A percentile compares a stretch with the other conserved stretches of the same genome.
Evolutionary conservation across 2,113 vertebrate genomes (phyloP).

Genomic region (Poicephalus meyeri): DNA sequence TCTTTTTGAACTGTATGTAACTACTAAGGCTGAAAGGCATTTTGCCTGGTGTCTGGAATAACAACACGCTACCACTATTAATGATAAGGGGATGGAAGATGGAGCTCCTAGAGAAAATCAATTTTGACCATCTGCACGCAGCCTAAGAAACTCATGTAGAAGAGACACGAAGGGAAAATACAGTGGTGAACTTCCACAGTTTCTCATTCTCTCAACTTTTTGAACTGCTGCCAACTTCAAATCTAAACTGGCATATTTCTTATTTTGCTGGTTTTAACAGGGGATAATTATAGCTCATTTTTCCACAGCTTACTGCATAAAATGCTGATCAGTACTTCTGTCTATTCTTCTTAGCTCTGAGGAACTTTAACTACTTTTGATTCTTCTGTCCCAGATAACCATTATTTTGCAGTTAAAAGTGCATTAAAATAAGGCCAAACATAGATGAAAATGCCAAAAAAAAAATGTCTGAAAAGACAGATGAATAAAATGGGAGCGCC

Average conservation of each 20-base stretch:
- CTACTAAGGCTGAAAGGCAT: background rate
- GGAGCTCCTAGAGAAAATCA: background rate
- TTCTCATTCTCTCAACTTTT: background rate
- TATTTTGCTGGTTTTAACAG: constrained; percentile 41
- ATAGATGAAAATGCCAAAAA: constrained; percentile 42
- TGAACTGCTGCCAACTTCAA: constrained; percentile 25
- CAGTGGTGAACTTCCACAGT: constrained; percentile 19
- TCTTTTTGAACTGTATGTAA: background rate
- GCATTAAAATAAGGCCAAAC: constrained; percentile 38
- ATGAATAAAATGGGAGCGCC: background rate
- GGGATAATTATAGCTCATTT: constrained; percentile 51
- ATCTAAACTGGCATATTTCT: constrained; percentile 23
- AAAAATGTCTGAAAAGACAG: constrained; percentile 45
- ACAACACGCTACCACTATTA: background rate
- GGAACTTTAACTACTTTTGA: constrained; percentile 39
- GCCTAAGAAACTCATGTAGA: background rate
- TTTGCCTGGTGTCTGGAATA: background rate
- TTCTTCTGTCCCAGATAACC: constrained; percentile 1
- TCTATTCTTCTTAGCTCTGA: constrained; percentile 33
- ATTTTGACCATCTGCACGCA: background rate
- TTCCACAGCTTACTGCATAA: constrained; percentile 29
- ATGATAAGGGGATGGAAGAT: background rate
- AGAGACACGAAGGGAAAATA: background rate
- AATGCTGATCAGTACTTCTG: constrained; percentile 47
- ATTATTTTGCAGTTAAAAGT: constrained; percentile 29